Percentiles rank a stretch among this genome's conserved stretches.
These are phyloP conservation scores for Paedocypris micromegethes DNA, from an alignment of 2,797 vertebrate species.

Conservation along the genomic window DNA sequence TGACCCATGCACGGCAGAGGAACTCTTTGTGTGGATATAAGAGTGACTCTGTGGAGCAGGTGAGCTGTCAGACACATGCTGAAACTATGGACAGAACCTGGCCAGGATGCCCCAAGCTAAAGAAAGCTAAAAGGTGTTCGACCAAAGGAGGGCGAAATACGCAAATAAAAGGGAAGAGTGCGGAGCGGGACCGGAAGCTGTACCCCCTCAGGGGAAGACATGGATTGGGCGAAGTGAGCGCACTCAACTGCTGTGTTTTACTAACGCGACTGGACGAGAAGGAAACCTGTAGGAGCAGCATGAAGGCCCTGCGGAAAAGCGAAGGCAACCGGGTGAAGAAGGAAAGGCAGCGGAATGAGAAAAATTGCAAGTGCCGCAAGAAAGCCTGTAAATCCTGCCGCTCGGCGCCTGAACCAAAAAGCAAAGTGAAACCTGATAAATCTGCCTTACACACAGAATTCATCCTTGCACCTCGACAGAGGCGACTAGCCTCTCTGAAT, in stretches of 20 bases:
- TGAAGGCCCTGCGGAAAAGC: constrained; percentile 48
- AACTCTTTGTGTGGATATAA: constrained; percentile 57
- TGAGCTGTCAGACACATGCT: constrained; percentile 56
- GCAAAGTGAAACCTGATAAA: constrained; percentile 53
- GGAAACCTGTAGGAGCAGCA: constrained; percentile 41
- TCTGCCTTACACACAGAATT: constrained; percentile 53
- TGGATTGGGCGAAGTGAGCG: constrained; percentile 63
- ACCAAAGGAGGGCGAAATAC: constrained; percentile 50
- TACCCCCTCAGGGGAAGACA: constrained; percentile 65
- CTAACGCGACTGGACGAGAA: constrained; percentile 86
- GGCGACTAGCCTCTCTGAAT: constrained; percentile 89
- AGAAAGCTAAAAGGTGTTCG: constrained; percentile 53
- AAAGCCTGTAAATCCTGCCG: constrained; percentile 50
- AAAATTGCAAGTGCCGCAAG: constrained; percentile 57
- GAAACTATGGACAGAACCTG: constrained; percentile 70
- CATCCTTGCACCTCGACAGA: constrained; percentile 76
- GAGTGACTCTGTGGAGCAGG: constrained; percentile 55
- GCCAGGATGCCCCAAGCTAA: constrained; percentile 52
- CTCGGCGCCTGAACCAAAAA: constrained; percentile 64
- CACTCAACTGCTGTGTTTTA: constrained; percentile 86
- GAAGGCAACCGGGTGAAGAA: constrained; percentile 38
- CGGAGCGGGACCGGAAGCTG: constrained; percentile 55
- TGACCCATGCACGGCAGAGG: constrained; percentile 56
- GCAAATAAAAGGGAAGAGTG: constrained; percentile 48
- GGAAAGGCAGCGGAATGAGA: constrained; percentile 59